Evolutionary conservation across 2,797 vertebrate genomes (phyloP).

Genomic region (Erpetoichthys calabaricus): DNA sequence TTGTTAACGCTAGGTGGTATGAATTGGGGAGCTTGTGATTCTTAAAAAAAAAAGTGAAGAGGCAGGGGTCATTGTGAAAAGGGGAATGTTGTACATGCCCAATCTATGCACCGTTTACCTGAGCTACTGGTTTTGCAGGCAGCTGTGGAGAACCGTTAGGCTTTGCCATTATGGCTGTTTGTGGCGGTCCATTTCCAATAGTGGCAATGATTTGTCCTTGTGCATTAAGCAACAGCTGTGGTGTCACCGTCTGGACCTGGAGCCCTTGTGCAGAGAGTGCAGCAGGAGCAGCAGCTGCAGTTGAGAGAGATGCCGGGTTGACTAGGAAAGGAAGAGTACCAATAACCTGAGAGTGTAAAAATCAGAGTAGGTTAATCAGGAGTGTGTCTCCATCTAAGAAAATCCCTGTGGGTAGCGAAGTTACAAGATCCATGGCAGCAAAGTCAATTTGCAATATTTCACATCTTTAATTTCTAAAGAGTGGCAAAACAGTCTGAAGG

Average conservation of each 20-base stretch:
- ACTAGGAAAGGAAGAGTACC: conserved; percentile 79
- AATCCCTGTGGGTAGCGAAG: no score
- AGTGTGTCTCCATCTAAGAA: no score
- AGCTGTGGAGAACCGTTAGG: conserved; percentile 29
- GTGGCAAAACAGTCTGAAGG: no score
- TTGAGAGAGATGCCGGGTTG: conserved; percentile 61
- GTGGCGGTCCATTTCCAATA: conserved; percentile 56
- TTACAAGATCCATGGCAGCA: no score
- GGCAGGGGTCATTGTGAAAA: no score
- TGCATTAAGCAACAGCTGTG: conserved; percentile 78
- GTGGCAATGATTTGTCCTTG: conserved; percentile 91
- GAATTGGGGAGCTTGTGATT: no score
- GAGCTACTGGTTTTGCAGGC: conserved; percentile 36
- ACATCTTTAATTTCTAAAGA: no score
- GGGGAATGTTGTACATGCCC: no score
- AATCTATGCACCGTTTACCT: conserved; percentile 27
- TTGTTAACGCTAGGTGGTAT: no score
- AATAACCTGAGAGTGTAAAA: conserved; percentile 57
- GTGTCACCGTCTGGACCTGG: conserved; percentile 73
- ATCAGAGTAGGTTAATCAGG: conserved; percentile 1
- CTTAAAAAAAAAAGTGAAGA: no score
- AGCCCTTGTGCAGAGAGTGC: conserved; percentile 60
- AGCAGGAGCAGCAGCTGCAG: conserved; percentile 39
- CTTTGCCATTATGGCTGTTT: conserved; percentile 54
- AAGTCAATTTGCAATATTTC: no score